Base-by-base conservation (phyloP, 2,888 invertebrate species). In the Nomada lathburiana region DNA sequence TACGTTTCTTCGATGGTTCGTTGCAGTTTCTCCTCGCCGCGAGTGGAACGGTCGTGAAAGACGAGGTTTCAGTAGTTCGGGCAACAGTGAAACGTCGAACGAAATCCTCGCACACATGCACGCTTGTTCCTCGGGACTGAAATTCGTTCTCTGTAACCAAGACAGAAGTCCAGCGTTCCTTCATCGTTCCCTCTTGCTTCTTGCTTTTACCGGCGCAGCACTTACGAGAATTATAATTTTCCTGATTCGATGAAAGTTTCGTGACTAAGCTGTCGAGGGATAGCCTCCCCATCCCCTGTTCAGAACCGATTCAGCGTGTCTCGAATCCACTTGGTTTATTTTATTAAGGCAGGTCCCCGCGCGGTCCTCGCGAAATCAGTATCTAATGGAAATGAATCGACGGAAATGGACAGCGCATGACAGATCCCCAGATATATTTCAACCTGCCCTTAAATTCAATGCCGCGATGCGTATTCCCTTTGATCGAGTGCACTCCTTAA, bases 201-300 rank as follows among this genome's bases (percentile, higher is more conserved):
- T 71, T 47, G 44, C 57, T 23, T 63, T 11, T 63, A 11, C 42
- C n/a, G 60, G 60, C 55, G 71, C 63, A 82, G 85, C 85, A 84
- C 86, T 89, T 80, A 83, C 76, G 74, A 81, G 87, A 86, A 88
- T 89, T 86, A 87, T 89, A 84, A 88, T 89, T 87, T 88, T 77
- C 80, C 77, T 76, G 85, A 89, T 89, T 89, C 85, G 83, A 82
- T 76, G 76, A 82, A 85, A 88, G 79, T 85, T 82, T 73, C 83
- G 80, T 74, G 78, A 83, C 82, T 75, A 79, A 82, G 76, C 75
- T 77, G 42, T 16, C 36, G 26, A 72, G 85, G 70, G 62, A 64
- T 47, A 52, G 44, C 42, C 23, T 26, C 18, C 26, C 16, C 76
- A 18, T 16, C 44, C n/a, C 55, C 44, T 36, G 62, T 36, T 78